phyloP scores from a whole-genome alignment of 2,888 invertebrate genomes.

The Agonopterix subpropinquella region DNA sequence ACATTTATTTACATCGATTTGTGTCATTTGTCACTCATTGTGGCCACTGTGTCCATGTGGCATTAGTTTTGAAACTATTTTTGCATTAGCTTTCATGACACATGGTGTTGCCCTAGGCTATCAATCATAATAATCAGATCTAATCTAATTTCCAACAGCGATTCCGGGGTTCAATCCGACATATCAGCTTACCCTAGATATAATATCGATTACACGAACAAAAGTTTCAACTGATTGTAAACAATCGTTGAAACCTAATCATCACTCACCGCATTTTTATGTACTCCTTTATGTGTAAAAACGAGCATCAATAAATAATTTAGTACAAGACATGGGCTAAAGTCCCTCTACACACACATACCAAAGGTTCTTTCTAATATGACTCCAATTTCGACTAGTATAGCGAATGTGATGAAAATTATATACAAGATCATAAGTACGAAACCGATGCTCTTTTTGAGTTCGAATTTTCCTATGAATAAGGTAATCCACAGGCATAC shows the following conservation, averaged over 20 bases:
- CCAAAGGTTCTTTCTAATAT: slow-evolving; percentile 46
- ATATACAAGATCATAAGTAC: slow-evolving; percentile 80
- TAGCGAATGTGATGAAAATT: slow-evolving; percentile 83
- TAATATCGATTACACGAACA: not conserved
- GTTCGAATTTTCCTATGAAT: slow-evolving; percentile 79
- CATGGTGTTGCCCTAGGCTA: not conserved
- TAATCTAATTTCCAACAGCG: slow-evolving; percentile 8
- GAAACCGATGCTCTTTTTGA: slow-evolving; percentile 82
- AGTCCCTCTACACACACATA: too few relatives aligned
- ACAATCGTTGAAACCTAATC: not conserved
- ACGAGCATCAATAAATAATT: not conserved
- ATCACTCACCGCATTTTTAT: not conserved
- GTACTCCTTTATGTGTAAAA: not conserved
- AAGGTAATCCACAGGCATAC: slow-evolving; percentile 80
- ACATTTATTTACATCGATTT: too few relatives aligned
- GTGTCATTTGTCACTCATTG: too few relatives aligned
- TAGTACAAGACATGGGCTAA: too few relatives aligned
- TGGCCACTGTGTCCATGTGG: too few relatives aligned
- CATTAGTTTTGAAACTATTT: too few relatives aligned
- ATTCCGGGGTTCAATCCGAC: too few relatives aligned
- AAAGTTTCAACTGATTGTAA: not conserved
- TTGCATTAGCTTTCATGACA: too few relatives aligned
- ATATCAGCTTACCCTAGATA: not conserved
- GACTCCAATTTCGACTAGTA: slow-evolving; percentile 85
- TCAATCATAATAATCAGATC: slow-evolving; percentile 5